Evolutionary conservation across 2,113 vertebrate species (phyloP).

Genomic region (Epinephelus lanceolatus): DNA sequence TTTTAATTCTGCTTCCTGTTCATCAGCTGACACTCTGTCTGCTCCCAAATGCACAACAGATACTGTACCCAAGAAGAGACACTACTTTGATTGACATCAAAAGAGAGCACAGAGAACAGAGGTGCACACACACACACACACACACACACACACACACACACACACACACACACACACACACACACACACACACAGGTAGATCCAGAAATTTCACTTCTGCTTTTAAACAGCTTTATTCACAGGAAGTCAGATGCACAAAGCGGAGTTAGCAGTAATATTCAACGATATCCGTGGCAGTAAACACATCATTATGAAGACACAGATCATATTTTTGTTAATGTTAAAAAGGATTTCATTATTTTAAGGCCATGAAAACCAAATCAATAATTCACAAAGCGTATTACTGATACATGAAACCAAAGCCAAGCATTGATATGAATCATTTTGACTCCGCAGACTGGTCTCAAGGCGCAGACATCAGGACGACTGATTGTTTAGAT

Average conservation of each 20-base stretch:
- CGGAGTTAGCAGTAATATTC: too few species aligned
- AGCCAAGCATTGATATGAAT: neutral
- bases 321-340: neutral
- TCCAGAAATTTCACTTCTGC: conserved; percentile 33
- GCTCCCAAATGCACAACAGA: conserved; percentile 12
- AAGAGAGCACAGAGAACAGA: neutral
- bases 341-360: too few species aligned
- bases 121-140: neutral
- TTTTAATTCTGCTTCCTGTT: conserved; percentile 50
- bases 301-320: neutral
- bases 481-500: neutral
- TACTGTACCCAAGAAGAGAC: neutral
- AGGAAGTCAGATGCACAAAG: conserved; percentile 7
- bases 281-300: neutral
- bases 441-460: neutral
- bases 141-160: neutral
- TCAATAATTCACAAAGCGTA: neutral
- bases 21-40: neutral
- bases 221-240: conserved; percentile 4
- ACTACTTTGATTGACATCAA: neutral
- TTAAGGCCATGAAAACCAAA: neutral
- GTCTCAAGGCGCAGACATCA: neutral
- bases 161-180: neutral
- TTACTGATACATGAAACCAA: neutral
- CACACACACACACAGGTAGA: neutral